These are phyloP conservation scores for Gulo gulo DNA, from an alignment of 2,113 vertebrate species.

Conservation along the genomic window DNA sequence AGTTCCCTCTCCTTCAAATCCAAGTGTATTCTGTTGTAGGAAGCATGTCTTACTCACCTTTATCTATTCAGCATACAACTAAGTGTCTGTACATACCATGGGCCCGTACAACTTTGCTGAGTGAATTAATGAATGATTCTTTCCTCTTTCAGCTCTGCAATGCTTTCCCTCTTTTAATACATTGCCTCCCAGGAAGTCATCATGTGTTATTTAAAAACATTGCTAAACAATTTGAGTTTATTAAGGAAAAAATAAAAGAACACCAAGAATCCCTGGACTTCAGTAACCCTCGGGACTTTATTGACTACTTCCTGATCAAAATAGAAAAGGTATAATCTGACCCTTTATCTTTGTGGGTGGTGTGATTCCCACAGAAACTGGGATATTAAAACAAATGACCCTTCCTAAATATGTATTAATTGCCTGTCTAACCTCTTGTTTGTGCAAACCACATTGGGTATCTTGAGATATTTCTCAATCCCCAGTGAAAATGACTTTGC, in stretches of 20 bases:
- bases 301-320: slow-evolving; percentile 87
- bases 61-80: background rate
- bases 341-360: slow-evolving; percentile 67
- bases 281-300: slow-evolving; percentile 83
- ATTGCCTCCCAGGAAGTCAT: slow-evolving; percentile 84
- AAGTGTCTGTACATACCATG: background rate
- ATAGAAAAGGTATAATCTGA: slow-evolving; percentile 80
- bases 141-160: slow-evolving; percentile 83
- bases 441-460: background rate
- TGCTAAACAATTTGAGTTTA: slow-evolving; percentile 74
- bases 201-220: background rate
- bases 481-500: background rate
- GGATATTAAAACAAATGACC: background rate
- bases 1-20: background rate
- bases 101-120: background rate
- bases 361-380: background rate
- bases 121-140: background rate
- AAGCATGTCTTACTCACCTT: background rate
- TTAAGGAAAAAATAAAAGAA: slow-evolving; percentile 77
- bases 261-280: slow-evolving; percentile 82
- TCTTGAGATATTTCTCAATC: background rate
- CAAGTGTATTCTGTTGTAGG: background rate
- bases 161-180: slow-evolving; percentile 84
- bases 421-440: background rate
- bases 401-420: background rate